Conservation (phyloP, 1,140 invertebrate species). For the Listronotus oregonensis region DNA sequence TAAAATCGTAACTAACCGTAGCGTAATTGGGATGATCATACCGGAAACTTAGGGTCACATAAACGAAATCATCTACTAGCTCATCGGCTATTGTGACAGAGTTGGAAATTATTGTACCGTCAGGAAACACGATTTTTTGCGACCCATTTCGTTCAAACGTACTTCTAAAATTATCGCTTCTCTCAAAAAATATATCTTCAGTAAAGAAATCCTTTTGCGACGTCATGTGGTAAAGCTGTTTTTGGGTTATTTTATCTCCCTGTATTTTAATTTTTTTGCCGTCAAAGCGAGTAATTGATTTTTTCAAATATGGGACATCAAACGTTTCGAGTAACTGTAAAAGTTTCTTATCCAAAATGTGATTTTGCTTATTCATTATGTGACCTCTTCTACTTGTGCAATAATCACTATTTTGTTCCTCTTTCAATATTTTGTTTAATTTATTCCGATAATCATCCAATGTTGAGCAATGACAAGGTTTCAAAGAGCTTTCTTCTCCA, state of each 20-base stretch:
- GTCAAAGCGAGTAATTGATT: constrained; percentile 33
- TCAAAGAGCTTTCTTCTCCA: not conserved
- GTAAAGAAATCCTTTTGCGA: constrained; percentile 37
- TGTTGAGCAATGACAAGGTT: constrained; percentile 25
- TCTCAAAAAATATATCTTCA: constrained; percentile 37
- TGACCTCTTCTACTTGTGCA: constrained; percentile 30
- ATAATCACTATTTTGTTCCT: constrained; percentile 18
- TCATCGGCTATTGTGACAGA: constrained; percentile 22
- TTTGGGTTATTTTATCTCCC: constrained; percentile 29
- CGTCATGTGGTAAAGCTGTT: constrained; percentile 33
- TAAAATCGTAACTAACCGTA: constrained; percentile 31
- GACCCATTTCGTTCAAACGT: constrained; percentile 31
- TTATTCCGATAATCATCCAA: constrained; percentile 34
- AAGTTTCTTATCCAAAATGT: constrained; percentile 25
- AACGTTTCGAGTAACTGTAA: constrained; percentile 23
- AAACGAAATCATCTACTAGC: constrained; percentile 39
- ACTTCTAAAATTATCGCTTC: constrained; percentile 38
- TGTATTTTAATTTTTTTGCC: constrained; percentile 35
- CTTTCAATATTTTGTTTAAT: constrained; percentile 28
- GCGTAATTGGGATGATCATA: constrained; percentile 41
- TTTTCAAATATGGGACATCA: constrained; percentile 39
- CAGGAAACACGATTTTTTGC: constrained; percentile 29
- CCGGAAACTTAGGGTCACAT: constrained; percentile 25
- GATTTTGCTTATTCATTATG: constrained; percentile 30
- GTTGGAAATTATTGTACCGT: constrained; percentile 33